Base-by-base conservation (phyloP, 1,140 invertebrate genomes). In the Zaprionus camerounensis region DNA sequence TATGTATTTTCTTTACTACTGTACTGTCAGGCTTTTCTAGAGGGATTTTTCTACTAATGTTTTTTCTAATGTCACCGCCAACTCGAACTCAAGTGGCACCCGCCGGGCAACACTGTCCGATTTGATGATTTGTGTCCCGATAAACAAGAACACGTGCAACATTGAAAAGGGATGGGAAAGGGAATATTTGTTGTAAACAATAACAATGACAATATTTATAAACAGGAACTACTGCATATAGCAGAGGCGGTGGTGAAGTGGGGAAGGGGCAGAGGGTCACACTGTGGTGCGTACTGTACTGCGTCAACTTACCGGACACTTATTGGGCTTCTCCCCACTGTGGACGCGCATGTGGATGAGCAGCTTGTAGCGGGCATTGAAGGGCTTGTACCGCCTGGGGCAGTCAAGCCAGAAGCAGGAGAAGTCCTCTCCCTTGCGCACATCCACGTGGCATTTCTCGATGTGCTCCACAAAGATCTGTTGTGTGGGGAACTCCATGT, bases 281-380 rank as follows among this genome's bases (percentile, higher is more conserved):
- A 41, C 7, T 22, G 20, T 51, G 11, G 3, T 24, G 4, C 1
- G 51, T 55, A 31, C 20, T 51, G 53, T 56, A 56, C 53, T 11
- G 13, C 22, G 3, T 17, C 6, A n/a, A 95, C 96, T 97, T 94
- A 99, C 98, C 93, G 96, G 96, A 93, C 98, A 99, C 94, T 98
- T 97, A 93, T 99, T 99, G 1, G 98, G 98, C 86, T 99, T 99
- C 88, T 99, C 98, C 15, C 98, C 98, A 44, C 97, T 98, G 91
- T 99, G 98, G 0, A 99, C 98, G 9, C 98, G 93, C 98, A 99
- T 99, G 92, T 99, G 98, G 69, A 99, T 99, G 9, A 99, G 95
- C 6, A 99, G 94, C 91, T 99, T 99, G 94, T 99, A 99, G 62
- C 98, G 94, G 0, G 98, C 98, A 93, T 99, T 99, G 93, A 99